phyloP scores from a whole-genome alignment of 2,113 vertebrate genomes.

The Epinephelus moara region DNA sequence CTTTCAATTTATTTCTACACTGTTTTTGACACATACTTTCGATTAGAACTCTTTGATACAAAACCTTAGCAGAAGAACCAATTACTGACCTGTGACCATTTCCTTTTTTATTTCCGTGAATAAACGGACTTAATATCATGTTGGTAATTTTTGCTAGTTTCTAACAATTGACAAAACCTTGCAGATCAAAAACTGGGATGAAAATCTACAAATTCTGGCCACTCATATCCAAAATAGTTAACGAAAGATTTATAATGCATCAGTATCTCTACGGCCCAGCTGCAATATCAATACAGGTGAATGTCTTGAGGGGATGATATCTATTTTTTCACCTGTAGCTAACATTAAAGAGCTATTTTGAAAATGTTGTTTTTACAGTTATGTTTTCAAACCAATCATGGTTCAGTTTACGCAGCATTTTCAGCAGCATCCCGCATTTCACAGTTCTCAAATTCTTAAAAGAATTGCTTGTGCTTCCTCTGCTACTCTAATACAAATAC shows the following conservation, averaged over 20 bases:
- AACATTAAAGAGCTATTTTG: neutral
- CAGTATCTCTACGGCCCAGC: neutral
- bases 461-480: neutral
- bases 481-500: neutral
- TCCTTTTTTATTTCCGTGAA: neutral
- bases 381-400: neutral
- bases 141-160: neutral
- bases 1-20: neutral
- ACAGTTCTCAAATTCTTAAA: neutral
- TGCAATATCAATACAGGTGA: neutral
- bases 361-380: neutral
- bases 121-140: neutral
- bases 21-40: no score
- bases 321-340: neutral
- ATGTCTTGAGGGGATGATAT: neutral
- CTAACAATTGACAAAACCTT: neutral
- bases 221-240: neutral
- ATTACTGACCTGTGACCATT: neutral
- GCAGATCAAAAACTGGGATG: neutral
- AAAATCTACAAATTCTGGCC: neutral
- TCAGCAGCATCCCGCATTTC: no score
- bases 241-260: neutral
- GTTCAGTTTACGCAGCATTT: neutral
- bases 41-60: neutral
- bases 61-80: neutral